A percentile compares a stretch with the other conserved stretches of the same genome.
phyloP scores from a whole-genome alignment of 2,113 vertebrate species.

The Gallinago media region DNA sequence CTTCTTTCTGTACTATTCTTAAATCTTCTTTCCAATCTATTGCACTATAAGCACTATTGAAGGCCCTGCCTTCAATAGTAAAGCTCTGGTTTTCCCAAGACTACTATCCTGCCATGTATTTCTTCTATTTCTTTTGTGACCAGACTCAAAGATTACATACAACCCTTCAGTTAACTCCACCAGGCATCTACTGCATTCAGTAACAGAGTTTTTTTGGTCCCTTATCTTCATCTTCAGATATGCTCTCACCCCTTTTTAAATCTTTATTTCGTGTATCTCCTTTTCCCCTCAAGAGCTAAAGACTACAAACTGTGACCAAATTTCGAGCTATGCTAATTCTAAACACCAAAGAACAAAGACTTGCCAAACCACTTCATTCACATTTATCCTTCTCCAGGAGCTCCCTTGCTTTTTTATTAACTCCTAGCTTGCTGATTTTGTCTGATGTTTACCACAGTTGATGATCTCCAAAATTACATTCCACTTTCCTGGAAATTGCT shows the following conservation, averaged over 20 bases:
- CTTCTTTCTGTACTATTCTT: neutral
- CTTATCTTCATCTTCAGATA: neutral
- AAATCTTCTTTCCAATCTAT: neutral
- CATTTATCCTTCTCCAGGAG: neutral
- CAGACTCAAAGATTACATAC: neutral
- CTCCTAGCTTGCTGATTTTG: neutral
- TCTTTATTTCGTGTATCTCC: neutral
- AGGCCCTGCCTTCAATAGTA: neutral
- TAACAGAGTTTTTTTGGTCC: neutral
- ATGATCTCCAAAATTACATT: neutral
- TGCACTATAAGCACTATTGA: neutral
- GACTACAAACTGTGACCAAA: neutral
- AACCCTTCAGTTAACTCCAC: neutral
- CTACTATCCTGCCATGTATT: neutral
- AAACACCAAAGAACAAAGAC: neutral
- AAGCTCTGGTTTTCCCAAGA: neutral
- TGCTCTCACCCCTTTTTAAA: neutral
- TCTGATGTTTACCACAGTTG: neutral
- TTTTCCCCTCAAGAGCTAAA: neutral
- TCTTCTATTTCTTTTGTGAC: neutral
- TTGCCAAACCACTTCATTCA: neutral
- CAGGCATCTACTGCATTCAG: neutral
- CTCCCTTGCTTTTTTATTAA: neutral
- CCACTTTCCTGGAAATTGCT: neutral
- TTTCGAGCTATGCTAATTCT: neutral